phyloP scores from a whole-genome alignment of 2,888 invertebrate genomes.

The Tuta absoluta region DNA sequence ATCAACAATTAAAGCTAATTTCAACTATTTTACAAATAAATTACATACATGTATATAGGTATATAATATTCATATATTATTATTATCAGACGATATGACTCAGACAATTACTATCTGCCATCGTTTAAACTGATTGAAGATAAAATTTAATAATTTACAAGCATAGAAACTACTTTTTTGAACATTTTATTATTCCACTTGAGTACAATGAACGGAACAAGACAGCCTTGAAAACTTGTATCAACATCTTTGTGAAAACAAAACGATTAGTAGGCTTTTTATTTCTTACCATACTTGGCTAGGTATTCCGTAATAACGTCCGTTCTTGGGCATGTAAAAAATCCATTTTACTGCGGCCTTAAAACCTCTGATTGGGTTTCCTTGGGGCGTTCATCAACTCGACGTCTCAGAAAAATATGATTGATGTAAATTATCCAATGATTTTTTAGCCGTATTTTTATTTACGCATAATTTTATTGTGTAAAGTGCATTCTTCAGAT shows the following conservation, averaged over 20 bases:
- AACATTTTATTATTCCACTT: conserved; percentile 7
- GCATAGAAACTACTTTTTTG: conserved; percentile 40
- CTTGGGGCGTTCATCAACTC: too few species aligned
- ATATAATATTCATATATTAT: too few species aligned
- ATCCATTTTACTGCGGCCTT: background rate
- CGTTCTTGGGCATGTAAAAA: background rate
- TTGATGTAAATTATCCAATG: background rate
- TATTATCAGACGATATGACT: conserved; percentile 9
- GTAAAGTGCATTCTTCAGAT: conserved; percentile 30
- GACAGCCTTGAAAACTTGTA: conserved; percentile 69
- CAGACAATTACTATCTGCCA: conserved; percentile 5
- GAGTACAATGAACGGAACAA: conserved; percentile 72
- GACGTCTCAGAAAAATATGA: too few species aligned
- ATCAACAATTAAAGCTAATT: too few species aligned
- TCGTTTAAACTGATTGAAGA: conserved; percentile 21
- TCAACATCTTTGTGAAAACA: conserved; percentile 28
- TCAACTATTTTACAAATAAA: too few species aligned
- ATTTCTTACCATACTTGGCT: conserved; percentile 19
- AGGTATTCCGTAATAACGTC: conserved; percentile 9
- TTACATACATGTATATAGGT: too few species aligned
- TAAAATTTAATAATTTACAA: conserved; percentile 13
- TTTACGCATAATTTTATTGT: background rate
- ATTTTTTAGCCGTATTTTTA: background rate
- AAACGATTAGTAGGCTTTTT: conserved; percentile 29
- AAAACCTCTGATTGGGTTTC: too few species aligned